Evolutionary conservation across 2,888 invertebrate species (phyloP).

Genomic region (Tenthredo amoena): DNA sequence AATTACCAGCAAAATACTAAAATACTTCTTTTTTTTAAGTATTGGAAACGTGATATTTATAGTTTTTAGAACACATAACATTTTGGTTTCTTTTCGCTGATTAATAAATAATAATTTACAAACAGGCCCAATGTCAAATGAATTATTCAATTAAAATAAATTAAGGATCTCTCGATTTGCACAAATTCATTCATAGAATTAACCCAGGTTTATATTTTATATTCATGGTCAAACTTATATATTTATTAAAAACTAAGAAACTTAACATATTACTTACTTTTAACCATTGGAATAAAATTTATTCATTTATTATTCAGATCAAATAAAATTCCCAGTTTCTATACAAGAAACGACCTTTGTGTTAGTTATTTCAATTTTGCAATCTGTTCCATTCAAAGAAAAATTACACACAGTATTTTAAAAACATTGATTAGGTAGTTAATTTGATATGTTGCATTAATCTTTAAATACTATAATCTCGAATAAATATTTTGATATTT

Average conservation of each 20-base stretch:
- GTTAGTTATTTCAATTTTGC: constrained; percentile 55
- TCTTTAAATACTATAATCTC: not conserved
- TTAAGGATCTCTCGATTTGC: not conserved
- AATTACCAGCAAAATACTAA: not conserved
- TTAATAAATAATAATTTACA: not conserved
- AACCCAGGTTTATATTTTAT: not conserved
- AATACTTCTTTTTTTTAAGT: constrained; percentile 17
- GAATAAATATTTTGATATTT: constrained; percentile 9
- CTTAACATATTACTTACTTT: constrained; percentile 6
- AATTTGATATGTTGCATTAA: constrained; percentile 35
- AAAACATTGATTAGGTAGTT: not conserved
- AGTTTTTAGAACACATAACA: not conserved
- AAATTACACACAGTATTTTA: not conserved
- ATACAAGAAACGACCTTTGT: not conserved
- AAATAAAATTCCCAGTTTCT: not conserved
- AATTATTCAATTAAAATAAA: not conserved
- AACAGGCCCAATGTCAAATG: not conserved
- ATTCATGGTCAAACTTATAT: not conserved
- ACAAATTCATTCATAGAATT: not conserved
- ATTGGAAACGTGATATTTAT: not conserved
- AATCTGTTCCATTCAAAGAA: constrained; percentile 51
- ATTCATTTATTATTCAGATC: not conserved
- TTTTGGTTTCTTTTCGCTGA: not conserved
- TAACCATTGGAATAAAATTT: not conserved
- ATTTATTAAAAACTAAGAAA: constrained; percentile 6